Base-by-base conservation (phyloP, 2,888 invertebrate genomes). In the Pocota personata region DNA sequence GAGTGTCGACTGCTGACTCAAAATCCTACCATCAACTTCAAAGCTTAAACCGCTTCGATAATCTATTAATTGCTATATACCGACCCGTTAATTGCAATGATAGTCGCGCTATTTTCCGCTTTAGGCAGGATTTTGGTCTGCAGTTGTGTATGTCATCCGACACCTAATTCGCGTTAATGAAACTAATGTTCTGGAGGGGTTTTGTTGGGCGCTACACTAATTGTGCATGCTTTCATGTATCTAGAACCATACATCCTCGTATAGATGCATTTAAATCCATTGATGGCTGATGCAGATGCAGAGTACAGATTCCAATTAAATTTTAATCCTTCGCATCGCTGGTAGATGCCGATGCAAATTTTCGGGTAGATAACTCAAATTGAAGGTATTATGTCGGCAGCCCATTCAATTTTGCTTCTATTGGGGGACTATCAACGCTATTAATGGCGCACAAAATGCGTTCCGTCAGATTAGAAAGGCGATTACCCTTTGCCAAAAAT, bases 381-480 rank as follows among this genome's bases (percentile, higher is more conserved):
- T 79, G 83, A 75, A 84, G 79, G 83, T 80, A 84, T 84, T 84
- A 84, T 79, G 73, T 79, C 67, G 79, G 83, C 69, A 84, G 83
- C 79, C 48, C 69, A 84, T 84, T 79, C 79, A 84, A 84, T 84
- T 79, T 79, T 46, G 40, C 52, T 73, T 73, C 60, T 40, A 64
- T 67, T 32, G 12, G 30, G 48, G 46, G 19, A 19, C 57, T 60
- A 60, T 35, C 32, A 46, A 60, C 30, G 37, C 62, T 40, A 75
- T 69, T 75, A 83, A 57, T 24, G 40, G 62, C 27, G 43, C 55
- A 52, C 46, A 52, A 66, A 83, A 79, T 79, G 79, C 69, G 57
- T 84, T 79, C 55, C 67, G 73, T 75, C 69, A 60, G 83, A 84
- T 84, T 84, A 84, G 83, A 52, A 69, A 71, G 64, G 48, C 62